phyloP scores from a whole-genome alignment of 92 coral and sea anemone genomes.

The Porites evermanni region DNA sequence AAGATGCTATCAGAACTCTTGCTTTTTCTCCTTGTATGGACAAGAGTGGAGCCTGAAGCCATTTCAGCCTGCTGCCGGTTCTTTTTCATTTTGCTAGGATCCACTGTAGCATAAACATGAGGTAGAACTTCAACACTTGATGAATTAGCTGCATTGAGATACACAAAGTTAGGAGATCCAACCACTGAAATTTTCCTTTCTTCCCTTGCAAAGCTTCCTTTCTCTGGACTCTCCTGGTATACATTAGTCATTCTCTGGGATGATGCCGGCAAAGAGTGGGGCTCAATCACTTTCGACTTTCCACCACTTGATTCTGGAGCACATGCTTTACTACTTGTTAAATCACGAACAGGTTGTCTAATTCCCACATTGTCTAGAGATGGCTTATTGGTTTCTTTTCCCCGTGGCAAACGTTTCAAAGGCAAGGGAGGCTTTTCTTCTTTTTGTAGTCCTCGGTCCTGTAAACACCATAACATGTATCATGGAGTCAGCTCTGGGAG shows the following conservation, averaged over 20 bases:
- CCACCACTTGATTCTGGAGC: conserved; percentile 2
- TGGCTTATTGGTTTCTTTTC: conserved; percentile 27
- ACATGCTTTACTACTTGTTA: conserved; percentile 61
- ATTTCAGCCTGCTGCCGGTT: conserved; percentile 53
- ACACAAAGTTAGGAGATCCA: conserved; percentile 82
- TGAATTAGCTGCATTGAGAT: conserved; percentile 79
- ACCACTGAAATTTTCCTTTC: conserved; percentile 36
- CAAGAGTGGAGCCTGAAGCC: conserved; percentile 35
- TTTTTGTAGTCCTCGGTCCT: conserved; percentile 18
- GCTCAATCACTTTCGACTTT: conserved; percentile 1
- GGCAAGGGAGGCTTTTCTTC: conserved; percentile 14
- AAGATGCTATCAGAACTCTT: conserved; percentile 64
- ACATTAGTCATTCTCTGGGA: conserved; percentile 2
- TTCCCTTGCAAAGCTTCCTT: conserved; percentile 23
- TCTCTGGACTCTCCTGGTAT: background rate
- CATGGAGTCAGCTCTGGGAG: conserved; percentile 43
- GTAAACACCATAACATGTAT: conserved; percentile 58
- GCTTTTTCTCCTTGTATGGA: conserved; percentile 52
- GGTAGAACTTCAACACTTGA: conserved; percentile 89
- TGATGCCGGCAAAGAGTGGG: background rate
- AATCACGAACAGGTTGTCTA: conserved; percentile 15
- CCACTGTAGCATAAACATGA: conserved; percentile 78
- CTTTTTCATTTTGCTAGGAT: conserved; percentile 76
- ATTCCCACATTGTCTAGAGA: conserved; percentile 20
- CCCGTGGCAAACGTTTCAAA: conserved; percentile 19